These are phyloP conservation scores for Myzus persicae DNA, from an alignment of 1,140 invertebrate species.

Conservation along the genomic window DNA sequence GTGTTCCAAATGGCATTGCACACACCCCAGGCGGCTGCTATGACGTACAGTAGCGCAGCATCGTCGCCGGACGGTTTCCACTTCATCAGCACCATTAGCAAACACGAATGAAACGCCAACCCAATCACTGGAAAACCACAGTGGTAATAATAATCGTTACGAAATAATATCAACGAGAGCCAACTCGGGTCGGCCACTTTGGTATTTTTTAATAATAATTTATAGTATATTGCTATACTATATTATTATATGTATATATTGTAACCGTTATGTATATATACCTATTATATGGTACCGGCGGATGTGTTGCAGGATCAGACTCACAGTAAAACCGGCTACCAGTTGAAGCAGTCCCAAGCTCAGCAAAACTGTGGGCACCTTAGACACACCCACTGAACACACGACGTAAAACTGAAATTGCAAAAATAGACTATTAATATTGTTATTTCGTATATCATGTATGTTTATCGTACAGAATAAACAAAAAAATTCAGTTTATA, in stretches of 20 bases:
- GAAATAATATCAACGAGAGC: neutral
- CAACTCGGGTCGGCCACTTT: neutral
- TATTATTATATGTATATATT: too few species aligned
- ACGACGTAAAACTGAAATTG: constrained; percentile 69
- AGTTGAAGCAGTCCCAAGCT: constrained; percentile 72
- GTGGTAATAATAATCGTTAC: neutral
- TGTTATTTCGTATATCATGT: neutral
- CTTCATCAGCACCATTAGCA: constrained; percentile 72
- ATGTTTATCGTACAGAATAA: neutral
- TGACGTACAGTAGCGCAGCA: constrained; percentile 74
- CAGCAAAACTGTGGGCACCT: constrained; percentile 72
- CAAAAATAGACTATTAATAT: constrained; percentile 45
- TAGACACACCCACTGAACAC: constrained; percentile 73
- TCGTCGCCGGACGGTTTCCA: constrained; percentile 73
- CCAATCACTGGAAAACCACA: constrained; percentile 69
- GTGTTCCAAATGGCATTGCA: constrained; percentile 79
- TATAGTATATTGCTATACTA: too few species aligned
- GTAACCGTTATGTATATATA: constrained; percentile 63
- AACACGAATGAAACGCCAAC: constrained; percentile 73
- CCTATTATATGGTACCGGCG: constrained; percentile 72
- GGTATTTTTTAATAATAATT: neutral
- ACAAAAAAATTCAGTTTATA: neutral
- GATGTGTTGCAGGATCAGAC: constrained; percentile 74
- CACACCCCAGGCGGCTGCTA: constrained; percentile 78
- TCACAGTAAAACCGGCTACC: constrained; percentile 74